A percentile compares a stretch with the other conserved stretches of the same genome.
Conservation (phyloP, 1,140 invertebrate genomes). For the Calephelis virginiensis region DNA sequence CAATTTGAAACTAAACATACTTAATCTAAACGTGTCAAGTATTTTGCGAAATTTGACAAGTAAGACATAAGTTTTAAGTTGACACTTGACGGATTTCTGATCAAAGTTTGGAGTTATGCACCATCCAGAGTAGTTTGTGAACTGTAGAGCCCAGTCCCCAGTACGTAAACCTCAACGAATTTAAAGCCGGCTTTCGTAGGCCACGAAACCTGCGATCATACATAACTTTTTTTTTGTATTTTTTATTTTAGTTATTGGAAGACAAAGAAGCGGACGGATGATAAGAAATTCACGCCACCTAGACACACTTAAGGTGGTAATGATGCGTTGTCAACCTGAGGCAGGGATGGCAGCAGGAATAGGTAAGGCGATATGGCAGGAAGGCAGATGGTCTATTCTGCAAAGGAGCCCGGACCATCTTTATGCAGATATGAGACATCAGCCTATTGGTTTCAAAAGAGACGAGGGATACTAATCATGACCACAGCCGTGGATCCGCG, state of each 20-base stretch:
- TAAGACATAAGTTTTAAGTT: constrained; percentile 14
- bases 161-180: constrained; percentile 11
- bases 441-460: too few relatives aligned
- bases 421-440: too few relatives aligned
- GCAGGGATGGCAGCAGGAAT: too few relatives aligned
- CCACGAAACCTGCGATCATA: neutral
- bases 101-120: constrained; percentile 14
- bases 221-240: neutral
- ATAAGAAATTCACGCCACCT: neutral
- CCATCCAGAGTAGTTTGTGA: constrained; percentile 12
- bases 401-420: too few relatives aligned
- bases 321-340: too few relatives aligned
- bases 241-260: neutral
- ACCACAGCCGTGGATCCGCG: too few relatives aligned
- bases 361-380: too few relatives aligned
- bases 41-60: constrained; percentile 4
- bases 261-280: too few relatives aligned
- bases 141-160: constrained; percentile 14
- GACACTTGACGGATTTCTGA: constrained; percentile 17
- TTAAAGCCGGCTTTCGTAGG: constrained; percentile 2
- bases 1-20: neutral
- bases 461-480: too few relatives aligned
- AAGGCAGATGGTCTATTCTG: too few relatives aligned
- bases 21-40: constrained; percentile 6
- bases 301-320: too few relatives aligned